Percentiles rank a stretch among this genome's conserved stretches.
Evolutionary conservation across 2,113 vertebrate species (phyloP).

Genomic region (Rallus limicola): DNA sequence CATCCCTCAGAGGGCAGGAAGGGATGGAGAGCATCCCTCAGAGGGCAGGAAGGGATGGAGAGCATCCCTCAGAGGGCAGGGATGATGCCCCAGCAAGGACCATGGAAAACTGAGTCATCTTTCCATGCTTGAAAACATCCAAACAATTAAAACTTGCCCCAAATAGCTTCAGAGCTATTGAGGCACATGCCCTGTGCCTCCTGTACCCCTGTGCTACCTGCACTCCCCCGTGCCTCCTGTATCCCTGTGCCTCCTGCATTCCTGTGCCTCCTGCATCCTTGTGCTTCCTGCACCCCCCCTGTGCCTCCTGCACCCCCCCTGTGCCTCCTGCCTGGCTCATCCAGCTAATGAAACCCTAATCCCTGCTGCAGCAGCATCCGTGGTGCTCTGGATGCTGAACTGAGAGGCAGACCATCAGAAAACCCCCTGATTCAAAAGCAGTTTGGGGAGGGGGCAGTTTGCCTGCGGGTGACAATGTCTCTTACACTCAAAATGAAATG

Average conservation of each 20-base stretch:
- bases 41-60: background rate
- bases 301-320: background rate
- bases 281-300: no score
- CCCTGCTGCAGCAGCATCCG: background rate
- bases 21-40: accelerated
- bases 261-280: no score
- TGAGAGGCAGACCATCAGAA: background rate
- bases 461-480: slow-evolving; percentile 50
- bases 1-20: background rate
- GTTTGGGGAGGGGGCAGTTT: slow-evolving; percentile 46
- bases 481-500: slow-evolving; percentile 41
- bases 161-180: background rate
- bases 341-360: slow-evolving; percentile 12
- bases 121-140: background rate
- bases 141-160: background rate
- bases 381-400: background rate
- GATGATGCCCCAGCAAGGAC: accelerated
- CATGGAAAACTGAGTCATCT: background rate
- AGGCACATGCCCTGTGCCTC: background rate
- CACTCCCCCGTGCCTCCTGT: no score
- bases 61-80: accelerated
- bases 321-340: background rate
- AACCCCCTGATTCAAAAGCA: slow-evolving; percentile 32
- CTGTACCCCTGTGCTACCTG: no score
- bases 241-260: no score